Conservation (phyloP, 1,140 invertebrate genomes). For the Leptinotarsa defecta region DNA sequence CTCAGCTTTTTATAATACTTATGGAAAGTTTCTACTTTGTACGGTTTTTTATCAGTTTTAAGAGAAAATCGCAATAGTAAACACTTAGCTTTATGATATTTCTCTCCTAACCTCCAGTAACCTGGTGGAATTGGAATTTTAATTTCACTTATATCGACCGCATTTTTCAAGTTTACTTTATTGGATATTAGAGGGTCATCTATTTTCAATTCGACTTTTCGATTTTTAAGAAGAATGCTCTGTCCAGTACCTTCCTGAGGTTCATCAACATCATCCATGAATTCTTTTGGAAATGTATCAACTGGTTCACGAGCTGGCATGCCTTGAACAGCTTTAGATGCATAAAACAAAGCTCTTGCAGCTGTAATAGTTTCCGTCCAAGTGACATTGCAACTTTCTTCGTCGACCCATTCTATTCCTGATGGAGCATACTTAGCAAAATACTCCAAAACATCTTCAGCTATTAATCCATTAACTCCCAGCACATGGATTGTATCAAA, state of each 20-base stretch:
- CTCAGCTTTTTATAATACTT: conserved; percentile 70
- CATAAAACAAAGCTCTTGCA: conserved; percentile 69
- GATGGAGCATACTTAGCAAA: conserved; percentile 74
- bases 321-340: conserved; percentile 61
- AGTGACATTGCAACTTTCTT: conserved; percentile 79
- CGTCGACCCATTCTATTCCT: conserved; percentile 81
- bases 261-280: conserved; percentile 54
- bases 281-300: conserved; percentile 55
- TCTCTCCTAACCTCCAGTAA: conserved; percentile 73
- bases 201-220: conserved; percentile 50
- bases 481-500: conserved; percentile 75
- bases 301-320: conserved; percentile 52
- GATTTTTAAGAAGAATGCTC: conserved; percentile 49
- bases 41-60: conserved; percentile 66
- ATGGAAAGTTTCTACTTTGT: conserved; percentile 65
- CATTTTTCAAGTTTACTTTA: conserved; percentile 46
- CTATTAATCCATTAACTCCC: conserved; percentile 75
- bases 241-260: conserved; percentile 51
- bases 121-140: conserved; percentile 68
- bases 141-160: conserved; percentile 59
- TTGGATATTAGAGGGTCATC: conserved; percentile 40
- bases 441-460: conserved; percentile 78
- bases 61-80: conserved; percentile 77
- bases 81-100: conserved; percentile 66
- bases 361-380: conserved; percentile 74